These are phyloP conservation scores for Panonychus citri DNA, from an alignment of 1,140 invertebrate genomes.

Conservation along the genomic window DNA sequence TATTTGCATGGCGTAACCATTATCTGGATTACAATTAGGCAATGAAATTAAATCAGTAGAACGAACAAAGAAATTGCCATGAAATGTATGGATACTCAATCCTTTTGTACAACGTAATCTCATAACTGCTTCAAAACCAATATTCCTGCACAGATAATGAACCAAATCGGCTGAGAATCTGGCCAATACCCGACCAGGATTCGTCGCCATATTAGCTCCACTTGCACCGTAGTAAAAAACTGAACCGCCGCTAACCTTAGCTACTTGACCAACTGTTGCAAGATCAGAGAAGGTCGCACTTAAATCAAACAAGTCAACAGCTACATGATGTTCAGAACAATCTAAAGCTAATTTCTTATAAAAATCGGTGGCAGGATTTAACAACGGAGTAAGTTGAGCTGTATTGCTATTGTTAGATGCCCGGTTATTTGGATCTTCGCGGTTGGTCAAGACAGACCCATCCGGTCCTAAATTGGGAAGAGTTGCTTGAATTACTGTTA, in stretches of 20 bases:
- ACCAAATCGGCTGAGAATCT: conserved; percentile 49
- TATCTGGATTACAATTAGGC: conserved; percentile 93
- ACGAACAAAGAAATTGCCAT: conserved; percentile 97
- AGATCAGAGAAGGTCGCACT: conserved; percentile 83
- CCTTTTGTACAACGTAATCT: conserved; percentile 69
- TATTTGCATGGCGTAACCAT: conserved; percentile 92
- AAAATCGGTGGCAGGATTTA: conserved; percentile 72
- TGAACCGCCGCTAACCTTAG: conserved; percentile 82
- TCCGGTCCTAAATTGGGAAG: conserved; percentile 65
- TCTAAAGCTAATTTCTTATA: conserved; percentile 90
- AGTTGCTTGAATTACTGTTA: conserved; percentile 78
- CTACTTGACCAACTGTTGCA: conserved; percentile 71
- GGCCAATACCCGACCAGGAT: conserved; percentile 3
- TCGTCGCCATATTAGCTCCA: conserved; percentile 20
- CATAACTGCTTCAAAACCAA: conserved; percentile 98
- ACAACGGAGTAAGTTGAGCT: conserved; percentile 6
- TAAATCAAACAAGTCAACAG: conserved; percentile 81
- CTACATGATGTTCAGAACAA: conserved; percentile 84
- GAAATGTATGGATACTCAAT: conserved; percentile 85
- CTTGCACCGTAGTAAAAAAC: conserved; percentile 84
- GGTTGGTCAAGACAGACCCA: conserved; percentile 36
- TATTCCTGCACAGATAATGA: conserved; percentile 81
- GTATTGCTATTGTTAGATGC: conserved; percentile 37
- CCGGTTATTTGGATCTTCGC: conserved; percentile 64
- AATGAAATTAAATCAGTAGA: conserved; percentile 87